Percentiles rank a stretch among this genome's conserved stretches.
Conservation (phyloP, 2,888 invertebrate genomes). For the Phengaris arion region DNA sequence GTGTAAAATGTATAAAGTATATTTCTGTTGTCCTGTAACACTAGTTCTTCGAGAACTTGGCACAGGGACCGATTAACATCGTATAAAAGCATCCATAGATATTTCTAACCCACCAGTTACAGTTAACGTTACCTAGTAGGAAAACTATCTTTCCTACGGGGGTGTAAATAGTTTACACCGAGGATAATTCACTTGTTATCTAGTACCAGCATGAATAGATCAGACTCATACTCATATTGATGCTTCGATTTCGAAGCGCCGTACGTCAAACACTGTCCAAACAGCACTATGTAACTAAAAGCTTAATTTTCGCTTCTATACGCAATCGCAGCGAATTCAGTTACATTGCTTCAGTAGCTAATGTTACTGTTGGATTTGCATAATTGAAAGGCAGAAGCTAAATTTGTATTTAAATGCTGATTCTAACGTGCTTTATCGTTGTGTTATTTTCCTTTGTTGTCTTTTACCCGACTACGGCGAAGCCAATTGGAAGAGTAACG, state of each 20-base stretch:
- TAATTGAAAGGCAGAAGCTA: constrained; percentile 4
- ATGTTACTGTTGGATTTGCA: not conserved
- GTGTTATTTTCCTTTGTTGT: too few relatives aligned
- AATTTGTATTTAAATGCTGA: not conserved
- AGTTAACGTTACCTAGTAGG: not conserved
- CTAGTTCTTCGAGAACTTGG: too few relatives aligned
- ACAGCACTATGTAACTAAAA: constrained; percentile 23
- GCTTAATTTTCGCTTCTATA: constrained; percentile 4
- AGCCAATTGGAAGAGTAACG: too few relatives aligned
- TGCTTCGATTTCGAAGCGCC: constrained; percentile 21
- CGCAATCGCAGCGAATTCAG: constrained; percentile 12
- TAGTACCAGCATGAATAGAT: not conserved
- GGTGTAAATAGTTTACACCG: not conserved
- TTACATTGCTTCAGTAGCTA: not conserved
- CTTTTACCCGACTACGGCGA: too few relatives aligned
- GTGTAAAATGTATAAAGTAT: too few relatives aligned
- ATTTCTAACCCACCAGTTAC: too few relatives aligned
- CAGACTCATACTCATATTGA: constrained; percentile 6
- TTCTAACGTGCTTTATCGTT: not conserved
- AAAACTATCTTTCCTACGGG: too few relatives aligned
- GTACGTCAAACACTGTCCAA: constrained; percentile 15
- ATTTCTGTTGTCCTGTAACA: too few relatives aligned
- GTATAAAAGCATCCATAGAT: too few relatives aligned
- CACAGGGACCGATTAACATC: too few relatives aligned
- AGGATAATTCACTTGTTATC: not conserved